A percentile compares a stretch with the other conserved stretches of the same genome.
phyloP scores from a whole-genome alignment of 1,140 invertebrate genomes.

The Temnothorax longispinosus region DNA sequence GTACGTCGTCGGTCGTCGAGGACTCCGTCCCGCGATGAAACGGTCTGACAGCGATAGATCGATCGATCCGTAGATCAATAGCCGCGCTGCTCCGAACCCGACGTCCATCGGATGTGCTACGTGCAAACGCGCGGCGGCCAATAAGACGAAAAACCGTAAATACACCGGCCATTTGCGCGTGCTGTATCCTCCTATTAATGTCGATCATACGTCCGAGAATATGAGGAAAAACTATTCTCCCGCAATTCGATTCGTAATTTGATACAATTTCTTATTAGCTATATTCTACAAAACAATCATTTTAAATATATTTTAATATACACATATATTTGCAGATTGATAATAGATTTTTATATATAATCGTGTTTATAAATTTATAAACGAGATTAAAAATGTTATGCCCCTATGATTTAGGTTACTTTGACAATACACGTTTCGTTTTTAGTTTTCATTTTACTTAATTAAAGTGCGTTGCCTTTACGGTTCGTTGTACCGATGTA shows the following conservation, averaged over 20 bases:
- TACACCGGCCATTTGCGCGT: conserved; percentile 11
- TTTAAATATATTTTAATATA: neutral
- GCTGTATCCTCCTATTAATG: neutral
- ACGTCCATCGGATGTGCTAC: neutral
- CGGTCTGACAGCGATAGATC: conserved; percentile 55
- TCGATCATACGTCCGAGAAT: neutral
- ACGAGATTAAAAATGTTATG: neutral
- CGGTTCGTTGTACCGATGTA: conserved; percentile 33
- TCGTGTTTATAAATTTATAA: neutral
- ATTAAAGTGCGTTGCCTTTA: neutral
- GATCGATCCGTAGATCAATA: conserved; percentile 49
- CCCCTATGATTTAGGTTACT: neutral
- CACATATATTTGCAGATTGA: neutral
- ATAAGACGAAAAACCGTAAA: neutral
- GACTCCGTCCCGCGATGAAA: conserved; percentile 58
- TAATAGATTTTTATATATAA: neutral
- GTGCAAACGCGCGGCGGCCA: neutral
- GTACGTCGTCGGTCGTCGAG: conserved; percentile 34
- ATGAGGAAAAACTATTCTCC: neutral
- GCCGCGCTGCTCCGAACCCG: conserved; percentile 16
- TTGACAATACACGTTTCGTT: neutral
- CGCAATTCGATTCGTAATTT: neutral
- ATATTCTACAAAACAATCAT: neutral
- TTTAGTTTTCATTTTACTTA: neutral
- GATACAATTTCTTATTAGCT: conserved; percentile 1